Conservation (phyloP, 2,113 vertebrate genomes). For the Apodemus speciosus region DNA sequence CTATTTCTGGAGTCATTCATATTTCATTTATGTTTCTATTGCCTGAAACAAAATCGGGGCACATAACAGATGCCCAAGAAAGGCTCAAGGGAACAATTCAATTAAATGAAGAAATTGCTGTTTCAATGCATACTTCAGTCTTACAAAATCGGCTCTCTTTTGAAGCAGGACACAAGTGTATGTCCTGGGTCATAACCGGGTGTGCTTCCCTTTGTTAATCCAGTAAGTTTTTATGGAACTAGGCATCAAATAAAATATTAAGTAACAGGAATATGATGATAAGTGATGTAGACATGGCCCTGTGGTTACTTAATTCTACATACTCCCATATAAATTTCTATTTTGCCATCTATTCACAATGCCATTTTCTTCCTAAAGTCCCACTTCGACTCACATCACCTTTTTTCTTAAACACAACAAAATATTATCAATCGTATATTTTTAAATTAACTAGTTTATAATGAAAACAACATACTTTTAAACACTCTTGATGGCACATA, state of each 20-base stretch:
- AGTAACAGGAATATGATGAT: background rate
- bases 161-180: background rate
- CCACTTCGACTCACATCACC: background rate
- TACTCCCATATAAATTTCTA: too few species aligned
- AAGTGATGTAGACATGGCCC: background rate
- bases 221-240: background rate
- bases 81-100: conserved; percentile 11
- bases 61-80: background rate
- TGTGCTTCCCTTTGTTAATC: background rate
- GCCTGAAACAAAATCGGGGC: background rate
- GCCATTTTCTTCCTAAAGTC: background rate
- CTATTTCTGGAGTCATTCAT: background rate
- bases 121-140: background rate
- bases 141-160: background rate
- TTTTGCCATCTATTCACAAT: background rate
- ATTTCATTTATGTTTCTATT: conserved; percentile 26
- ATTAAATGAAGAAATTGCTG: background rate
- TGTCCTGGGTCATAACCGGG: background rate
- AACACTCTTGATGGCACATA: background rate
- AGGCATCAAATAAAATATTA: background rate
- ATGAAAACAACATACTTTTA: background rate
- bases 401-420: background rate
- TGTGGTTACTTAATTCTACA: conserved; percentile 4
- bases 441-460: conserved; percentile 3
- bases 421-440: background rate